Percentiles rank a stretch among this genome's conserved stretches.
These are phyloP conservation scores for Gobius niger DNA, from an alignment of 2,113 vertebrate genomes.

Conservation along the genomic window DNA sequence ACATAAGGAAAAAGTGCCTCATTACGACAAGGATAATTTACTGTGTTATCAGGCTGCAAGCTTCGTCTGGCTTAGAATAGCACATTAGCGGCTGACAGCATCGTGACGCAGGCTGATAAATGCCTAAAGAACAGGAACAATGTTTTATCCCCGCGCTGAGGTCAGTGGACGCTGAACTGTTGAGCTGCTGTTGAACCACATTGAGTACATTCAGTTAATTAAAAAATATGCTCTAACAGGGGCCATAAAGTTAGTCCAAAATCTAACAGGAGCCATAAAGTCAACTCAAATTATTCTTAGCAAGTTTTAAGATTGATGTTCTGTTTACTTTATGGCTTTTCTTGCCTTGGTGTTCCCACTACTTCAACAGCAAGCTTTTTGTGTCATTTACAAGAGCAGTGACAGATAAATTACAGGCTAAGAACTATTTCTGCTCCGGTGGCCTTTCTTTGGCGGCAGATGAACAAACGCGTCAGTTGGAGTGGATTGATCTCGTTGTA, in stretches of 20 bases:
- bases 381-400: background rate
- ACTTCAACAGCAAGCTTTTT: background rate
- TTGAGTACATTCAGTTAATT: constrained; percentile 5
- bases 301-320: constrained; percentile 8
- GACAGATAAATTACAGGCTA: constrained; percentile 3
- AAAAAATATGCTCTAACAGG: constrained; percentile 11
- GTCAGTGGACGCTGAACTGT: background rate
- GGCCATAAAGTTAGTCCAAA: constrained; percentile 5
- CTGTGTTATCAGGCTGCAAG: constrained; percentile 47
- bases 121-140: constrained; percentile 14
- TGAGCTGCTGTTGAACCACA: background rate
- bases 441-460: constrained; percentile 11
- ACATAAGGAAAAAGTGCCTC: constrained; percentile 48
- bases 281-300: background rate
- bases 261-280: background rate
- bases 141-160: background rate
- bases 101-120: constrained; percentile 49
- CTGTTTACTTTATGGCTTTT: constrained; percentile 2
- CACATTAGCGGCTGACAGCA: constrained; percentile 50
- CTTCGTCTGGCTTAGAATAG: constrained; percentile 55
- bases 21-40: constrained; percentile 62
- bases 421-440: background rate
- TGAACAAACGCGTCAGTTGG: constrained; percentile 25
- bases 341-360: background rate
- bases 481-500: constrained; percentile 28